Evolutionary conservation across 1,140 invertebrate species (phyloP).

Genomic region (honey bee (Apis mellifera)): Amel_HAv3.1 CM009931.2:2934001-2934500

Average conservation of each 20-base stretch:
- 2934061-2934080: no score
- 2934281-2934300: not conserved
- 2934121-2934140: not conserved
- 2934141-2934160: not conserved
- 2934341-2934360: not conserved
- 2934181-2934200: slow-evolving; percentile 6
- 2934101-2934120: not conserved
- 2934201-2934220: not conserved
- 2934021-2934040: no score
- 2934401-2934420: not conserved
- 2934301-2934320: not conserved
- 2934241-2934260: not conserved
- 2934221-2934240: not conserved
- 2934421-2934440: not conserved
- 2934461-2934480: not conserved
- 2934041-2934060: no score
- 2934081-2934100: no score
- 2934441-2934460: not conserved
- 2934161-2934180: not conserved
- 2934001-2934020: no score
- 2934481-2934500: no score
- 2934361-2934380: not conserved
- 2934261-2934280: not conserved
- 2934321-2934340: not conserved
- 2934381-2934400: not conserved